Percentiles rank a stretch among this genome's conserved stretches.
Evolutionary conservation across 2,113 vertebrate genomes (phyloP).

Genomic region (Dipodomys spectabilis): DNA sequence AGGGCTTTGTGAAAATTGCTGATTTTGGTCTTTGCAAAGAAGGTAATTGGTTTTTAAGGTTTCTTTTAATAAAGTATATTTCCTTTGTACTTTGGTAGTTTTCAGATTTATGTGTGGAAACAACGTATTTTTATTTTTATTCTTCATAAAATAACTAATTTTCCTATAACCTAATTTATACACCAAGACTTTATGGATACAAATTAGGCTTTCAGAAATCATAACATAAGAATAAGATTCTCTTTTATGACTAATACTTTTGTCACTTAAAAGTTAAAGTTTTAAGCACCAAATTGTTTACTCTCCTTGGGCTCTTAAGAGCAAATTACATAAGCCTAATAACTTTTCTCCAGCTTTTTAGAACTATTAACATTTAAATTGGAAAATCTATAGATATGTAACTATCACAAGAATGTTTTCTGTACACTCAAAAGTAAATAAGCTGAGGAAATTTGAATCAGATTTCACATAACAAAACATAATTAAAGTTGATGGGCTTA

Average conservation of each 20-base stretch:
- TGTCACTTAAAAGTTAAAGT: slow-evolving; percentile 24
- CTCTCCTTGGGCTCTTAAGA: neutral
- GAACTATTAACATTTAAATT: slow-evolving; percentile 42
- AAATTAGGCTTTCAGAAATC: slow-evolving; percentile 28
- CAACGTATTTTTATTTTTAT: slow-evolving; percentile 52
- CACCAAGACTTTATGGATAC: slow-evolving; percentile 41
- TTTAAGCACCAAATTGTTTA: neutral
- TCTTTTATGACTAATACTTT: slow-evolving; percentile 28
- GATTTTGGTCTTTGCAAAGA: slow-evolving; percentile 99
- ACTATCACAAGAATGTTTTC: neutral
- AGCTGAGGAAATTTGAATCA: neutral
- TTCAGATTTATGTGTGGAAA: slow-evolving; percentile 41
- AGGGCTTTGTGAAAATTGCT: slow-evolving; percentile 99
- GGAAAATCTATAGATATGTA: neutral
- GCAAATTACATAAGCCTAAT: neutral
- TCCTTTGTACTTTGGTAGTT: slow-evolving; percentile 64
- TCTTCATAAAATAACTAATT: slow-evolving; percentile 21
- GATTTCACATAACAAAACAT: neutral
- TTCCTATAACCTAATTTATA: slow-evolving; percentile 32
- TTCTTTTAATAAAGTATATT: slow-evolving; percentile 46
- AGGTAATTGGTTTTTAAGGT: slow-evolving; percentile 87
- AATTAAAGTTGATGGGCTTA: no score
- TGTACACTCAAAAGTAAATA: slow-evolving; percentile 37
- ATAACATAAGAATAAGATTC: slow-evolving; percentile 10
- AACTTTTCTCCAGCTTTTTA: slow-evolving; percentile 15